A percentile compares a stretch with the other conserved stretches of the same genome.
Conservation (phyloP, 2,113 vertebrate species). For the Clupea harengus region DNA sequence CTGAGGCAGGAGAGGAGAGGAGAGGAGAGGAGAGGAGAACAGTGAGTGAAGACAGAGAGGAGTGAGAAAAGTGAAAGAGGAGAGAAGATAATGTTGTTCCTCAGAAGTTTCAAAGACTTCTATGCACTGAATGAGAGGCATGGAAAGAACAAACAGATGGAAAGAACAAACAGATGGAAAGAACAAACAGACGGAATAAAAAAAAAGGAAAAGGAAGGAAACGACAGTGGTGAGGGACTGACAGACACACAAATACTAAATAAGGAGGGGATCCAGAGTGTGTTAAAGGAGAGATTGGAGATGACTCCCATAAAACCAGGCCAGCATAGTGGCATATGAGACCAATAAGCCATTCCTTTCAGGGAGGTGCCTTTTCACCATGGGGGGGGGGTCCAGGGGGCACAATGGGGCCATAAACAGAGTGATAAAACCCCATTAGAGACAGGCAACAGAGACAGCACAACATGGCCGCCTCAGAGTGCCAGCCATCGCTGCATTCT, state of each 20-base stretch:
- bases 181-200: slow-evolving; percentile 33
- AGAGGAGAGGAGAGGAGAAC: slow-evolving; percentile 36
- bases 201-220: slow-evolving; percentile 71
- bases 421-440: slow-evolving; percentile 8
- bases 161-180: background rate
- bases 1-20: slow-evolving; percentile 39
- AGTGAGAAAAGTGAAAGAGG: background rate
- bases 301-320: slow-evolving; percentile 64
- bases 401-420: slow-evolving; percentile 30
- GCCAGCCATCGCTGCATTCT: background rate
- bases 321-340: slow-evolving; percentile 46
- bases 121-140: background rate
- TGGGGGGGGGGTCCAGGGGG: slow-evolving; percentile 33
- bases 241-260: background rate
- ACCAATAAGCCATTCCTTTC: slow-evolving; percentile 48
- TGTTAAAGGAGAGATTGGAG: background rate
- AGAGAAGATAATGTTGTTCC: background rate
- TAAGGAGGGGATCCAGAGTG: background rate
- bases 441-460: background rate
- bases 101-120: background rate
- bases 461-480: background rate
- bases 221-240: slow-evolving; percentile 31
- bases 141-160: background rate
- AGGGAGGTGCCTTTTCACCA: slow-evolving; percentile 53
- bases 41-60: slow-evolving; percentile 50